These are phyloP conservation scores for Cryptoleucopteryx plumbea DNA, from an alignment of 2,113 vertebrate species.

Conservation along the genomic window DNA sequence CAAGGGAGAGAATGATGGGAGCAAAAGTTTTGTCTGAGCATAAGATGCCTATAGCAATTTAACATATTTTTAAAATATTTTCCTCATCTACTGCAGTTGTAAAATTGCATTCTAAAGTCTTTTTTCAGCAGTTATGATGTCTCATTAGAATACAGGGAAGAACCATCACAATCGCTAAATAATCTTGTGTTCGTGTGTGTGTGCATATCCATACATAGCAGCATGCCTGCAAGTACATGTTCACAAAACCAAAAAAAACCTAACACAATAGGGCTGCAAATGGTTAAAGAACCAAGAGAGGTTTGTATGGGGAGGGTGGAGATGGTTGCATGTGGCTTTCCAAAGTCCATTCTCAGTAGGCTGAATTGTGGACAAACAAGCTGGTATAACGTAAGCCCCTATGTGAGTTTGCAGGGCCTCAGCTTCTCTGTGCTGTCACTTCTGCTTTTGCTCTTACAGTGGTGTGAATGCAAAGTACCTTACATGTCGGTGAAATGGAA, in stretches of 20 bases:
- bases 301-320: not conserved
- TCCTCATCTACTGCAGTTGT: not conserved
- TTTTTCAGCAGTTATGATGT: not conserved
- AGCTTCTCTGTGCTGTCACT: not conserved
- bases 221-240: not conserved
- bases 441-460: not conserved
- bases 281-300: not conserved
- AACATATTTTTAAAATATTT: not conserved
- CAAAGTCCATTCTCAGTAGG: not conserved
- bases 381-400: rapidly evolving
- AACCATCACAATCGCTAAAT: not conserved
- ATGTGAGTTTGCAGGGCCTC: rapidly evolving
- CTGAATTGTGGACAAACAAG: not conserved
- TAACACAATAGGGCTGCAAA: not conserved
- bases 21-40: not conserved
- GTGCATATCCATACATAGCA: rapidly evolving
- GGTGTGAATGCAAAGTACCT: not conserved
- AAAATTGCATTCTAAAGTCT: not conserved
- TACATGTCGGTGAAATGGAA: rapidly evolving
- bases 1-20: not conserved
- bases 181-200: not conserved
- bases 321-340: not conserved
- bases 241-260: not conserved
- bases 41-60: not conserved
- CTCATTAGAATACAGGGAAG: not conserved